Evolutionary conservation across 2,888 invertebrate species (phyloP), one percentile per base, ranked within the genome.

Genomic region (Thereva unica): DNA sequence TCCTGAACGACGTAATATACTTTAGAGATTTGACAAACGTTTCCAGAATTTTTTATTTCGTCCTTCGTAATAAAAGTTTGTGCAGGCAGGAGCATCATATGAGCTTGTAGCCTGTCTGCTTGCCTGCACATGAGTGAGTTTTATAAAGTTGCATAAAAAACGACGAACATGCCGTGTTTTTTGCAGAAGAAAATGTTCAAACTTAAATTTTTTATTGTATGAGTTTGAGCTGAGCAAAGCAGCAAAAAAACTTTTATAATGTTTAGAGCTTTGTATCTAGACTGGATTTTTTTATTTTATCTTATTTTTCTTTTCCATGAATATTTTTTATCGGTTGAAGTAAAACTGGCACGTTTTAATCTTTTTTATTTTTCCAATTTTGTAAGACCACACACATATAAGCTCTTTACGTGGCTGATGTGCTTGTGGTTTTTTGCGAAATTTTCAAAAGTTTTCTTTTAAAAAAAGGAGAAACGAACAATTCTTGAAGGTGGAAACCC

Each of bases 21-120:
- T 64, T 64, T 54, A 38, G 54, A 64, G 64, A 64, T 64, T 64
- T 64, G 64, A 64, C 64, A 64, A 64, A 64, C 54, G 64, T 64
- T 64, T 34, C 54, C 47, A 54, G 64, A 54, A 64, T 64, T 47
- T 64, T 64, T 64, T 54, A 54, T 64, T 64, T 55, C 45, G 38
- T 40, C 53, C n/a, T 8, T 50, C 40, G 61, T 61, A 61, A 61
- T 61, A 61, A 61, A 61, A 61, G 61, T 61, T 61, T 61, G 61
- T 50, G 45, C 45, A 50, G 23, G 23, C 23, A 23, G 59, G 23
- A 12, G 23, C 45, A 40, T 38, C 61, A 61, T 61, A 34, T 61
- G 61, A 41, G 45, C 23, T 40, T 50, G 41, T 12, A 61, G 23
- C 34, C n/a, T 50, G 50, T 61, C 61, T 61, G 61, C 45, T 50